A percentile compares a stretch with the other conserved stretches of the same genome.
These are phyloP conservation scores for Gobionotothen gibberifrons DNA, from an alignment of 2,797 vertebrate genomes.

Conservation along the genomic window DNA sequence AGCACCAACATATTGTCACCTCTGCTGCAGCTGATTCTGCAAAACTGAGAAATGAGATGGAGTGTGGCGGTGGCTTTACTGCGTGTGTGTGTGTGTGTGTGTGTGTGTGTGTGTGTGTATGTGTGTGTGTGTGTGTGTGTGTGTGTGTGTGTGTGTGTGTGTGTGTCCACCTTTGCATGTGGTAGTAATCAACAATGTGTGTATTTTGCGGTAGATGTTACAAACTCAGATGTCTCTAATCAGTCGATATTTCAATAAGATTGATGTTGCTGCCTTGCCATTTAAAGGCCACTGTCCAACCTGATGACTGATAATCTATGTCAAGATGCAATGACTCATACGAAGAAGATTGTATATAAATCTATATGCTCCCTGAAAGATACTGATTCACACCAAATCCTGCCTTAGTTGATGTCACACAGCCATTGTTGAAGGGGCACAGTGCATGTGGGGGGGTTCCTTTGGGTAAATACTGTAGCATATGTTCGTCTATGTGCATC, in stretches of 20 bases:
- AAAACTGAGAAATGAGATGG: constrained; percentile 59
- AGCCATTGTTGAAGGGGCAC: constrained; percentile 11
- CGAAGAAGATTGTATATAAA: constrained; percentile 22
- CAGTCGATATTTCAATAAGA: constrained; percentile 50
- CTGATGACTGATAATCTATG: constrained; percentile 51
- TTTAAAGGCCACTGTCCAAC: constrained; percentile 39
- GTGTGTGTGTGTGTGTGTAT: background rate
- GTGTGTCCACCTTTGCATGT: background rate
- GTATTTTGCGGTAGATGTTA: constrained; percentile 6
- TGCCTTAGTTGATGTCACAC: constrained; percentile 35
- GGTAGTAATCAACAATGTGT: constrained; percentile 1
- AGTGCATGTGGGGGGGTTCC: constrained; percentile 3
- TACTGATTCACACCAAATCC: constrained; percentile 26
- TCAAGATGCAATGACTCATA: constrained; percentile 35
- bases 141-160: constrained; percentile 23
- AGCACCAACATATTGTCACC: constrained; percentile 55
- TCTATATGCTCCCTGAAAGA: constrained; percentile 35
- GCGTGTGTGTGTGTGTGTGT: constrained; percentile 1
- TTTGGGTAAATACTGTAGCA: constrained; percentile 25
- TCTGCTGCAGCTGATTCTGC: constrained; percentile 72
- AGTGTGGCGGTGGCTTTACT: constrained; percentile 14
- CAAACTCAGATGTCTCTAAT: constrained; percentile 52
- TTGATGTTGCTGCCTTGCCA: constrained; percentile 31
- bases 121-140: constrained; percentile 9
- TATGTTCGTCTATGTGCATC: constrained; percentile 25